phyloP scores from a whole-genome alignment of 2,797 vertebrate species.

The Danio jaintianensis region DNA sequence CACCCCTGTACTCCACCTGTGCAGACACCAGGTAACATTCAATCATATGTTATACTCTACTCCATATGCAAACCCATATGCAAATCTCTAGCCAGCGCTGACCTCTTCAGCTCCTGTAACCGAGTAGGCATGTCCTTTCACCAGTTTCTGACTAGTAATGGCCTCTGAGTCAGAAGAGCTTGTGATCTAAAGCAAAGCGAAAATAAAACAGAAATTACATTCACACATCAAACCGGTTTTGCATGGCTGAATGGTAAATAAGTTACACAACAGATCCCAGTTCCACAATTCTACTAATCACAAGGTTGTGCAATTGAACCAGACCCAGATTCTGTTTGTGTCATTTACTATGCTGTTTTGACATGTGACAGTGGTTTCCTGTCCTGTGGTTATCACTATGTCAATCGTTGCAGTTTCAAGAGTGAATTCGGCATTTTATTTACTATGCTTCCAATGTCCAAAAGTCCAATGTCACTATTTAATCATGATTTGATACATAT shows the following conservation, averaged over 20 bases:
- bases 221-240: background rate
- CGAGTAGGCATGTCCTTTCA: slow-evolving; percentile 50
- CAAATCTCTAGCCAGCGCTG: background rate
- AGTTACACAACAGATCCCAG: background rate
- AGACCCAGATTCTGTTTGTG: too few species aligned
- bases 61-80: background rate
- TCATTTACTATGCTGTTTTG: too few species aligned
- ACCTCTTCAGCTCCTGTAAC: slow-evolving; percentile 54
- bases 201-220: background rate
- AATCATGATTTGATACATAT: too few species aligned
- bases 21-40: background rate
- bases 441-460: too few species aligned
- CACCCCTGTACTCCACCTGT: slow-evolving; percentile 82
- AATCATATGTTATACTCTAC: background rate
- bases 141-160: slow-evolving; percentile 38
- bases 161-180: slow-evolving; percentile 6
- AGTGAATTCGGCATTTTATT: too few species aligned
- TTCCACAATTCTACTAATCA: background rate
- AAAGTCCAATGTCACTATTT: too few species aligned
- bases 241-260: background rate
- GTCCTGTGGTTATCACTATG: too few species aligned
- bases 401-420: too few species aligned
- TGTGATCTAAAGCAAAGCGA: slow-evolving; percentile 19
- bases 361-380: too few species aligned
- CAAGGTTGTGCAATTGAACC: background rate